Evolutionary conservation across 2,888 invertebrate genomes (phyloP).

Genomic region (Beris chalybata): DNA sequence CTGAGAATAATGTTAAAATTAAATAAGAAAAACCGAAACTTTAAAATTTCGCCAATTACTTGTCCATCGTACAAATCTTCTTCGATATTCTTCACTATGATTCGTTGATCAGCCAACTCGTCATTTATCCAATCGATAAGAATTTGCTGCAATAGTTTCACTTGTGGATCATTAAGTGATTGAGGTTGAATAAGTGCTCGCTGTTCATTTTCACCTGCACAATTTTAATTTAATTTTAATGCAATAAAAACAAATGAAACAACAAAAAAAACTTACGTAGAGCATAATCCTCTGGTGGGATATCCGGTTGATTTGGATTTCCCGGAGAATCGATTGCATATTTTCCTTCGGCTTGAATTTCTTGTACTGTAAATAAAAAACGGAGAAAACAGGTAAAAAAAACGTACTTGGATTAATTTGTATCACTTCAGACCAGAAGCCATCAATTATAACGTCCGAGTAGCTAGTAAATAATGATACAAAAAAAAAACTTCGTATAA

Average conservation of each 20-base stretch:
- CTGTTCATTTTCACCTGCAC: constrained; percentile 91
- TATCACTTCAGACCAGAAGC: neutral
- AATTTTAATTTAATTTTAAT: constrained; percentile 35
- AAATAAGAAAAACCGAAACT: too few relatives aligned
- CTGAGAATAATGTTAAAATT: constrained; percentile 51
- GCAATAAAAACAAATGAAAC: too few relatives aligned
- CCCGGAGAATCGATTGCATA: constrained; percentile 97
- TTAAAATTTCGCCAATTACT: constrained; percentile 49
- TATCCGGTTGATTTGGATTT: constrained; percentile 80
- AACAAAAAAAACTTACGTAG: constrained; percentile 65
- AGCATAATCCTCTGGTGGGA: constrained; percentile 91
- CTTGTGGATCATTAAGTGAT: constrained; percentile 83
- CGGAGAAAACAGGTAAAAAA: neutral
- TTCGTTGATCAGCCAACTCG: constrained; percentile 92
- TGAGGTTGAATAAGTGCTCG: constrained; percentile 91
- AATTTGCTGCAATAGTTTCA: constrained; percentile 80
- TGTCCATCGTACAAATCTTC: constrained; percentile 99
- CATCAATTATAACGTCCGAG: neutral
- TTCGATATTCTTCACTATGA: constrained; percentile 94
- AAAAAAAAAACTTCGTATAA: too few relatives aligned
- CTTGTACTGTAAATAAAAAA: constrained; percentile 70
- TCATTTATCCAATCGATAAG: constrained; percentile 99
- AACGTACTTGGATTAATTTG: neutral
- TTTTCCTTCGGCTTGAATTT: constrained; percentile 93
- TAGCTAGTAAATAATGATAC: too few relatives aligned